These are phyloP conservation scores for Erebia aethiops DNA, from an alignment of 2,888 invertebrate genomes.

Conservation along the genomic window DNA sequence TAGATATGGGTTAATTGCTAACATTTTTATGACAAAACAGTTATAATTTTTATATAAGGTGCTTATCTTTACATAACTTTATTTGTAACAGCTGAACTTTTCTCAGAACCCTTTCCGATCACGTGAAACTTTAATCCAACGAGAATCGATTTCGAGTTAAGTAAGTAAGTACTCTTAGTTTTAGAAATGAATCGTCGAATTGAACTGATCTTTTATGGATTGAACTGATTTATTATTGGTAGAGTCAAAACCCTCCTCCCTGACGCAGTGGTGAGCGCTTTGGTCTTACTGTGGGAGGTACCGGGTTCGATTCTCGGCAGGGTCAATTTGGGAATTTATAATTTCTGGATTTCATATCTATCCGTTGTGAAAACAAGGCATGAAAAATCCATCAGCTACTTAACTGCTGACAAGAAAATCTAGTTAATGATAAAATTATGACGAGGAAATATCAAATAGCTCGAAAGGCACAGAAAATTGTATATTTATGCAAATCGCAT, in stretches of 20 bases:
- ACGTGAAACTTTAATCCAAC: not conserved
- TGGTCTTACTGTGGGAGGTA: no score
- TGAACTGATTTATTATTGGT: no score
- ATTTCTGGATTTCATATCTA: no score
- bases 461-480: constrained; percentile 4
- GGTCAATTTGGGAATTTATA: no score
- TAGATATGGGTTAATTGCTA: no score
- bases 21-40: no score
- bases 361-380: not conserved
- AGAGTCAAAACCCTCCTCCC: no score
- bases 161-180: not conserved
- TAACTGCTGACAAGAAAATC: not conserved
- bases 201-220: not conserved
- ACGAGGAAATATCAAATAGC: not conserved
- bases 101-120: not conserved
- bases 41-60: no score
- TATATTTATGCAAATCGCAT: constrained; percentile 11
- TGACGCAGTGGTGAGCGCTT: no score
- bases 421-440: not conserved
- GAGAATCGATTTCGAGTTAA: not conserved
- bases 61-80: no score
- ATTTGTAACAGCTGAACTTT: not conserved
- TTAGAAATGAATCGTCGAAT: not conserved
- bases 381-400: not conserved
- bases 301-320: no score